A percentile compares a stretch with the other conserved stretches of the same genome.
phyloP scores from a whole-genome alignment of 2,113 vertebrate species.

The Oryzias celebensis region DNA sequence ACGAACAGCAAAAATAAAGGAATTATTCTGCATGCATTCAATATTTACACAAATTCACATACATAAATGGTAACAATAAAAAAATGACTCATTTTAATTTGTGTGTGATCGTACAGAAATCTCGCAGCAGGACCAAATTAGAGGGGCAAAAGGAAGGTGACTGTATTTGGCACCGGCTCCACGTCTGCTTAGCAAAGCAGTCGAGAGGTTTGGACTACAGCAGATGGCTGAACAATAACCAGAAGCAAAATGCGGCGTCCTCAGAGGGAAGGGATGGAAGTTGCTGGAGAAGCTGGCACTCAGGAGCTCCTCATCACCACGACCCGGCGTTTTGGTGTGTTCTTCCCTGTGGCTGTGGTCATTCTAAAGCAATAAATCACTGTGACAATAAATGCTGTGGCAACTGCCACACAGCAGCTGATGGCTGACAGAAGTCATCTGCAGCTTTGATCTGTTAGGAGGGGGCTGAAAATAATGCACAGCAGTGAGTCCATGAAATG shows the following conservation, averaged over 20 bases:
- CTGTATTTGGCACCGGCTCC: constrained; percentile 40
- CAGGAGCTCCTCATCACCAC: constrained; percentile 35
- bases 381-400: constrained; percentile 70
- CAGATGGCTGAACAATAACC: constrained; percentile 74
- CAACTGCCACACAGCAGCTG: constrained; percentile 74
- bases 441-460: constrained; percentile 59
- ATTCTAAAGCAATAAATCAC: constrained; percentile 69
- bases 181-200: constrained; percentile 49
- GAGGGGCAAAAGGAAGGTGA: constrained; percentile 52
- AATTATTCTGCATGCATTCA: neutral
- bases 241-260: constrained; percentile 60
- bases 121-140: constrained; percentile 48
- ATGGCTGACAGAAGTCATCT: constrained; percentile 72
- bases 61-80: neutral
- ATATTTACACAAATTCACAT: neutral
- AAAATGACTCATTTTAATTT: neutral
- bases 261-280: constrained; percentile 53
- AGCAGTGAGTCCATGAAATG: constrained; percentile 36
- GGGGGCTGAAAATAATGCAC: constrained; percentile 41
- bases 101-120: constrained; percentile 14
- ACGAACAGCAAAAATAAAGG: no score
- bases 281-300: constrained; percentile 61
- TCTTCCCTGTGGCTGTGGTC: constrained; percentile 63
- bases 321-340: constrained; percentile 52
- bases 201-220: constrained; percentile 43